phyloP scores from a whole-genome alignment of 23 tunicate species.

The Styela clava region DNA sequence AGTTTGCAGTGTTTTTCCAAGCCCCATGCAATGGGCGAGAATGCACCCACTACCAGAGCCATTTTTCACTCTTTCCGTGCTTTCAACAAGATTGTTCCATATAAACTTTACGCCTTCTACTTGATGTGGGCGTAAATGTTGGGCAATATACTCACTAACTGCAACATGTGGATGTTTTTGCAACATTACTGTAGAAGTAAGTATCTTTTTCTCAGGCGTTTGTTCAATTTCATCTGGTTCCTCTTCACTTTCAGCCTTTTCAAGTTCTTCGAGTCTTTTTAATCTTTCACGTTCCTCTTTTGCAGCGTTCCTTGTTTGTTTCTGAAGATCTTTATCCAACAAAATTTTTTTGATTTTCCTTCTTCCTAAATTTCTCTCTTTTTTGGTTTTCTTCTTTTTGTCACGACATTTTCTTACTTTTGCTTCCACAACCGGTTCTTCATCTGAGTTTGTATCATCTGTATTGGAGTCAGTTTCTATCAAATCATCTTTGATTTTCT shows the following conservation, averaged over 20 bases:
- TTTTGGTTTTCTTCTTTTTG: background rate
- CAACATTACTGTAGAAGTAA: conserved; percentile 48
- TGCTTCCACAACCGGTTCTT: background rate
- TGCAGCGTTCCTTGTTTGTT: conserved; percentile 59
- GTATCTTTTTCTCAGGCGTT: conserved; percentile 1
- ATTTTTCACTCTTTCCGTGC: conserved; percentile 15
- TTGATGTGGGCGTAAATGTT: conserved; percentile 60
- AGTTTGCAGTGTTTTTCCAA: conserved; percentile 92
- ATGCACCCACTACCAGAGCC: conserved; percentile 52
- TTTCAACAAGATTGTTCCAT: conserved; percentile 76
- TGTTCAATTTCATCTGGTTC: conserved; percentile 28
- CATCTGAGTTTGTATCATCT: background rate
- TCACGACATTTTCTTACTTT: background rate
- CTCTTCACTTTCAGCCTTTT: conserved; percentile 48
- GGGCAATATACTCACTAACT: conserved; percentile 28
- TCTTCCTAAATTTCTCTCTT: conserved; percentile 1
- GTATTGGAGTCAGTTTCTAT: background rate
- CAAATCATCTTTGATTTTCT: background rate
- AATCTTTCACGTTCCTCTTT: conserved; percentile 54
- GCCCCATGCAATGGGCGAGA: conserved; percentile 99
- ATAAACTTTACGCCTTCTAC: conserved; percentile 91
- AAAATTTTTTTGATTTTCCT: background rate
- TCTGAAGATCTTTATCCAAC: conserved; percentile 6
- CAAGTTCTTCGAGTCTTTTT: conserved; percentile 7
- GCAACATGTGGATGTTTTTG: conserved; percentile 85